Conservation (phyloP, 2,113 vertebrate genomes). For the Connochaetes taurinus region DNA sequence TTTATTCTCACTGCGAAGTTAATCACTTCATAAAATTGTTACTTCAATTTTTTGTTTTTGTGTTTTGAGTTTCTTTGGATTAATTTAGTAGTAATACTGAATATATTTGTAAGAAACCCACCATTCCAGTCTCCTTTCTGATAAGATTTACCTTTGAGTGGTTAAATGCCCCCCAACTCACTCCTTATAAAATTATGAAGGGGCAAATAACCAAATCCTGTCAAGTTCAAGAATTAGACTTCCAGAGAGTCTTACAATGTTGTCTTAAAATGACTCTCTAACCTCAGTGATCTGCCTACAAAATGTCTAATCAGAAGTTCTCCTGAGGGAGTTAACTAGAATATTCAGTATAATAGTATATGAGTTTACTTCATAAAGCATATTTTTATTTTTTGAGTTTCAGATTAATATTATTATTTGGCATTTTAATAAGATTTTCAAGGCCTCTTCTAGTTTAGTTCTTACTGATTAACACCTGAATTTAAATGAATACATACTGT, state of each 20-base stretch:
- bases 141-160: neutral
- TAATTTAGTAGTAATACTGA: neutral
- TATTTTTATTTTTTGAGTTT: constrained; percentile 28
- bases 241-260: neutral
- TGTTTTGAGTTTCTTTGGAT: neutral
- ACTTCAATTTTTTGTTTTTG: neutral
- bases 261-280: neutral
- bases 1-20: constrained; percentile 1
- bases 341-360: neutral
- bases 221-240: constrained; percentile 29
- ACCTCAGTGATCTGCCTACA: neutral
- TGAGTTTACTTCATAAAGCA: constrained; percentile 29
- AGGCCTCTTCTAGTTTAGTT: constrained; percentile 6
- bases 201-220: neutral
- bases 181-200: neutral
- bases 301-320: neutral
- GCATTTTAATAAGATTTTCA: neutral
- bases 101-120: neutral
- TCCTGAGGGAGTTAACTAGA: neutral
- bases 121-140: neutral
- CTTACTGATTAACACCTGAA: neutral
- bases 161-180: neutral
- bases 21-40: neutral
- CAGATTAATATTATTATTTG: neutral
- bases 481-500: neutral